A percentile compares a stretch with the other conserved stretches of the same genome.
Conservation (phyloP, 2,113 vertebrate genomes). For the Gnathonemus longibarbis region DNA sequence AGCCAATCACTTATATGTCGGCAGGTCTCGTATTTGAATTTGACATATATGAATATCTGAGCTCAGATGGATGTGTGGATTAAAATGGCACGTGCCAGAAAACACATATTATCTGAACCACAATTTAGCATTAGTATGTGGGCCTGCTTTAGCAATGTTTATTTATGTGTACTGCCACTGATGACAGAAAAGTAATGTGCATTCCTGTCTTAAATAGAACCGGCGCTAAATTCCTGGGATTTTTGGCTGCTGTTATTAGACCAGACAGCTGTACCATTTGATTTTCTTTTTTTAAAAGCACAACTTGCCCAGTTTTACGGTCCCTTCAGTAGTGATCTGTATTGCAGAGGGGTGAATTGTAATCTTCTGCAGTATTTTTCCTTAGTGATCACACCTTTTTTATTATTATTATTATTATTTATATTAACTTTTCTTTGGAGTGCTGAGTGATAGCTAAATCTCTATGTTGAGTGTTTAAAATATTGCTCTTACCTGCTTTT, state of each 20-base stretch:
- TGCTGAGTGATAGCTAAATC: background rate
- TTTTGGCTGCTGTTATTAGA: background rate
- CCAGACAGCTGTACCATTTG: slow-evolving; percentile 2
- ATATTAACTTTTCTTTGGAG: background rate
- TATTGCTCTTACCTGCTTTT: background rate
- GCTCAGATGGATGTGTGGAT: background rate
- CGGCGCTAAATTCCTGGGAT: background rate
- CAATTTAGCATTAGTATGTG: background rate
- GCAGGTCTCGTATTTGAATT: background rate
- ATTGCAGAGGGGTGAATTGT: background rate
- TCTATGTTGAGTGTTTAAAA: background rate
- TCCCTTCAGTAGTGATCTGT: background rate
- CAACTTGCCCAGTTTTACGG: background rate
- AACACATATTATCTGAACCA: background rate
- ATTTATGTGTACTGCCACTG: background rate
- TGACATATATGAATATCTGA: background rate
- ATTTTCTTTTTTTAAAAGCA: background rate
- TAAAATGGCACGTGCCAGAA: background rate
- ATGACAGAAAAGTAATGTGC: background rate
- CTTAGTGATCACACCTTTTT: background rate
- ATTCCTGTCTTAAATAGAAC: background rate
- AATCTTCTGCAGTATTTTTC: background rate
- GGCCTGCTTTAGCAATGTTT: background rate
- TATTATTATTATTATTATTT: background rate
- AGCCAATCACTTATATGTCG: background rate